Conservation (phyloP, 2,888 invertebrate species). For the Acronicta alni region DNA sequence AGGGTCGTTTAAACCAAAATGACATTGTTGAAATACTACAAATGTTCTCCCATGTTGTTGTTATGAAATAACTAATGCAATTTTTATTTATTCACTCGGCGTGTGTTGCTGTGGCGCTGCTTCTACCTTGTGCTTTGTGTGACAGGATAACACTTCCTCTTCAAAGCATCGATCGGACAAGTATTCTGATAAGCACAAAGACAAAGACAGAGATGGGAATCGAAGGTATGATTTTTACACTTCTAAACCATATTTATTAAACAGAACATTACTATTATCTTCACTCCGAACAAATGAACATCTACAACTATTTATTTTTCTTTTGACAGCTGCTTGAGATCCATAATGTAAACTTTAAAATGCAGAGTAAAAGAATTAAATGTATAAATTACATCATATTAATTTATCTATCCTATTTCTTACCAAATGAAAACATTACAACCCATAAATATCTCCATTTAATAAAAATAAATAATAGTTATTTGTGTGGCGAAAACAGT, state of each 20-base stretch:
- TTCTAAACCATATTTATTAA: background rate
- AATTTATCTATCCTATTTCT: too few relatives aligned
- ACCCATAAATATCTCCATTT: too few relatives aligned
- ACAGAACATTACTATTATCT: too few relatives aligned
- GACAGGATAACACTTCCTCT: conserved; percentile 89
- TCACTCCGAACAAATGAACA: too few relatives aligned
- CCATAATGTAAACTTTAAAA: too few relatives aligned
- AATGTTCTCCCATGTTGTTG: conserved; percentile 73
- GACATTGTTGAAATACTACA: conserved; percentile 76
- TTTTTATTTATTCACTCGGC: conserved; percentile 89
- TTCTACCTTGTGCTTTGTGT: conserved; percentile 90
- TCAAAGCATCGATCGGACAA: conserved; percentile 89
- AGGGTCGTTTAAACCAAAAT: conserved; percentile 57
- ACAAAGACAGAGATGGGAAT: conserved; percentile 77
- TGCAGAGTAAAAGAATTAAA: too few relatives aligned
- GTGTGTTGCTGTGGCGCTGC: conserved; percentile 90
- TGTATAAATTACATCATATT: too few relatives aligned
- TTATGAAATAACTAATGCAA: conserved; percentile 85
- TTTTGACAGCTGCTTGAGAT: too few relatives aligned
- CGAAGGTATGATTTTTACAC: conserved; percentile 73
- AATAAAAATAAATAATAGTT: too few relatives aligned
- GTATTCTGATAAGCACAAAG: conserved; percentile 88
- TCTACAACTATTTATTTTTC: too few relatives aligned
- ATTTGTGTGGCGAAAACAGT: too few relatives aligned
- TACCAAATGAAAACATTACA: too few relatives aligned